Evolutionary conservation across 2,797 vertebrate species (phyloP).

Genomic region (Columba guinea): DNA sequence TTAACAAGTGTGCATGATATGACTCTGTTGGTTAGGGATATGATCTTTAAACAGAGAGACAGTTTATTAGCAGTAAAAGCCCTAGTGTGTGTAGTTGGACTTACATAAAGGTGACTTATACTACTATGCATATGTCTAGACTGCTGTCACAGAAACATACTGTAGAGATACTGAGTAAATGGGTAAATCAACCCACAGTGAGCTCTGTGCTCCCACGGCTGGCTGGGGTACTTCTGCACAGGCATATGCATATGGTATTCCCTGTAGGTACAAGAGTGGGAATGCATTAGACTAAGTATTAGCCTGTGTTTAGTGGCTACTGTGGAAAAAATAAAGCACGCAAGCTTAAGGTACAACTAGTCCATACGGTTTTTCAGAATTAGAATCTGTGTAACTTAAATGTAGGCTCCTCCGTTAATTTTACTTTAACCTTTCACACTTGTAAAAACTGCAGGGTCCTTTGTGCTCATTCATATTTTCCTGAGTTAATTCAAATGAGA

Average conservation of each 20-base stretch:
- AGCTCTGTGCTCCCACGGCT: conserved; percentile 51
- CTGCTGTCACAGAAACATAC: conserved; percentile 70
- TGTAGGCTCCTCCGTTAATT: background rate
- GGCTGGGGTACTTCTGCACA: background rate
- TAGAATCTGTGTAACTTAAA: background rate
- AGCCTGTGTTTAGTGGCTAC: background rate
- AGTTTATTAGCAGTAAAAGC: conserved; percentile 70
- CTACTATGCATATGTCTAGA: conserved; percentile 67
- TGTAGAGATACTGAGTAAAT: conserved; percentile 65
- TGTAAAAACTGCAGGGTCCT: background rate
- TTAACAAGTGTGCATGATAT: conserved; percentile 52
- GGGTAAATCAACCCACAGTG: conserved; percentile 43
- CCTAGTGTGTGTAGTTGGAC: conserved; percentile 57
- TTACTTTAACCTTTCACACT: background rate
- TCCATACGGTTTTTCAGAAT: background rate
- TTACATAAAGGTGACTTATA: conserved; percentile 72
- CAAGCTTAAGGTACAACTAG: background rate
- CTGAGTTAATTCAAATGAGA: background rate
- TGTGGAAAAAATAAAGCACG: background rate
- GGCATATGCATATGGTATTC: background rate
- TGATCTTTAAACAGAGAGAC: conserved; percentile 65
- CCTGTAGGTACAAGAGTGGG: background rate
- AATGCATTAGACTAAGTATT: background rate
- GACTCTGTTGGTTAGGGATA: conserved; percentile 51
- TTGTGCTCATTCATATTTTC: background rate